Evolutionary conservation across 92 coral and sea anemone genomes (phyloP).

Genomic region (Pocillopora grandis): DNA sequence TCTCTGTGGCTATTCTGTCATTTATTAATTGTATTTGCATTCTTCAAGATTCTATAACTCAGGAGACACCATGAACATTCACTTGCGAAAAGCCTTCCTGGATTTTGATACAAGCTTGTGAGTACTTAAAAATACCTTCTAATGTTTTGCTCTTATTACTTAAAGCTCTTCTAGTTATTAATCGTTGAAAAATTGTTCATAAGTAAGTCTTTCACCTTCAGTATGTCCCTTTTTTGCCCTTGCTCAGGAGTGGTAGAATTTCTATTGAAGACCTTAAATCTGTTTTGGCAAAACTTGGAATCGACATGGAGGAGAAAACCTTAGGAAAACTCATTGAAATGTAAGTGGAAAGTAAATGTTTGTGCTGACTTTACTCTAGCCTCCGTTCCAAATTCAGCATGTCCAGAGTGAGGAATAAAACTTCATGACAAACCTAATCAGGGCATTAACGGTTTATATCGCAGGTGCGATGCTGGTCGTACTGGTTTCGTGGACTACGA

Average conservation of each 20-base stretch:
- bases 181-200: background rate
- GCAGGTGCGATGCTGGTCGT: constrained; percentile 54
- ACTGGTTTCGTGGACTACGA: constrained; percentile 59
- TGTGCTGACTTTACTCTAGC: background rate
- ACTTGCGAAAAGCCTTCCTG: constrained; percentile 68
- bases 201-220: background rate
- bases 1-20: no score
- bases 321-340: constrained; percentile 46
- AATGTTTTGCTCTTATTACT: background rate
- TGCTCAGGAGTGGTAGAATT: constrained; percentile 61
- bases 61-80: constrained; percentile 61
- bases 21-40: background rate
- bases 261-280: constrained; percentile 55
- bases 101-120: constrained; percentile 75
- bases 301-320: constrained; percentile 44
- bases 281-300: constrained; percentile 45
- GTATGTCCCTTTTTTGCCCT: background rate
- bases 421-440: background rate
- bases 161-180: background rate
- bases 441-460: background rate
- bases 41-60: constrained; percentile 48
- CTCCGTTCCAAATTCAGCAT: background rate
- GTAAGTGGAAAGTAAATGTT: constrained; percentile 28
- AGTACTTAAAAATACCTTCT: constrained; percentile 25
- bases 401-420: no score